These are phyloP conservation scores for Steinernema scapterisci DNA, from an alignment of 2,888 invertebrate species.

Conservation along the genomic window DNA sequence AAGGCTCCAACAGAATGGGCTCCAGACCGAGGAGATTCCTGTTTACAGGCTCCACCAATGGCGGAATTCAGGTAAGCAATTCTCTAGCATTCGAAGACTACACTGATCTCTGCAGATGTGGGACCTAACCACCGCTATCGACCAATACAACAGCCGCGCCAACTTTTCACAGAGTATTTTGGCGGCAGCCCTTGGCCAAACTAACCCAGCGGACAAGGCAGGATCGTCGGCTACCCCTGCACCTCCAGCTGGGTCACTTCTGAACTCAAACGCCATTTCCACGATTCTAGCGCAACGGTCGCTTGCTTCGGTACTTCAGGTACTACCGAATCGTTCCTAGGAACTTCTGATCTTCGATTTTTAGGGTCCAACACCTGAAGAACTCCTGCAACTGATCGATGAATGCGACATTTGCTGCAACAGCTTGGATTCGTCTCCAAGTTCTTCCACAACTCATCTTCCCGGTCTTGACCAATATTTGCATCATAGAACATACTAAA, in stretches of 20 bases:
- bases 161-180: slow-evolving; percentile 17
- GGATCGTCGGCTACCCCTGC: slow-evolving; percentile 30
- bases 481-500: slow-evolving; percentile 26
- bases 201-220: slow-evolving; percentile 6
- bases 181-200: not conserved
- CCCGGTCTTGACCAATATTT: slow-evolving; percentile 35
- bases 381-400: slow-evolving; percentile 85
- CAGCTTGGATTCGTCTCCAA: slow-evolving; percentile 79
- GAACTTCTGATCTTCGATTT: slow-evolving; percentile 23
- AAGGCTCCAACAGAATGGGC: slow-evolving; percentile 90
- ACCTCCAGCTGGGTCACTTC: slow-evolving; percentile 35
- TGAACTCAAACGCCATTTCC: slow-evolving; percentile 26
- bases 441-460: slow-evolving; percentile 68
- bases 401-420: slow-evolving; percentile 81
- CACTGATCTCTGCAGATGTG: slow-evolving; percentile 77
- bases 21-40: slow-evolving; percentile 84
- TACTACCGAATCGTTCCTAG: not conserved
- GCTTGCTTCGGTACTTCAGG: slow-evolving; percentile 13
- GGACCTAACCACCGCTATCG: slow-evolving; percentile 93
- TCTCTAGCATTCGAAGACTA: not conserved
- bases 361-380: slow-evolving; percentile 82
- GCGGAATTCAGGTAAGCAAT: slow-evolving; percentile 77
- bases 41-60: slow-evolving; percentile 88
- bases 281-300: slow-evolving; percentile 5
- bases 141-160: slow-evolving; percentile 72